Percentiles rank a stretch among this genome's conserved stretches.
phyloP scores from a whole-genome alignment of 1,140 invertebrate genomes.

The Zophobas morio region DNA sequence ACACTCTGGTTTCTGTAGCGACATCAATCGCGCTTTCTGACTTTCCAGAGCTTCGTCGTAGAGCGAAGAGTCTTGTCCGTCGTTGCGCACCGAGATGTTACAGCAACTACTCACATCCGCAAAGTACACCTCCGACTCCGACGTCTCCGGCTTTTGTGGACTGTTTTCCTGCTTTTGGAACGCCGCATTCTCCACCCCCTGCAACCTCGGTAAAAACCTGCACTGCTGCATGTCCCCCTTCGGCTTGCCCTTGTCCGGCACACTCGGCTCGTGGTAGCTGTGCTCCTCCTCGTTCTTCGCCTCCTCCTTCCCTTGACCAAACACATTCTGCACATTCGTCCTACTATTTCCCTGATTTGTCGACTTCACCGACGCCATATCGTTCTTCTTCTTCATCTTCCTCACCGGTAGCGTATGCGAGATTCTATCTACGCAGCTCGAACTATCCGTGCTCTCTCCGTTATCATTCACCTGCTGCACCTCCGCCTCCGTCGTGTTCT shows the following conservation, averaged over 20 bases:
- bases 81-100: slow-evolving; percentile 79
- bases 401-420: slow-evolving; percentile 70
- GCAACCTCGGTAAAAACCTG: slow-evolving; percentile 67
- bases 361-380: slow-evolving; percentile 68
- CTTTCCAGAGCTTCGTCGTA: slow-evolving; percentile 67
- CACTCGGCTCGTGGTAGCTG: slow-evolving; percentile 62
- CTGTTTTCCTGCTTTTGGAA: slow-evolving; percentile 75
- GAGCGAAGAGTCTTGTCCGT: slow-evolving; percentile 67
- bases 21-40: slow-evolving; percentile 62
- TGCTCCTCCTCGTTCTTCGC: slow-evolving; percentile 59
- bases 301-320: slow-evolving; percentile 60
- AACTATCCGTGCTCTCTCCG: slow-evolving; percentile 66
- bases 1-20: slow-evolving; percentile 56
- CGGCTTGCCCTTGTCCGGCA: slow-evolving; percentile 52
- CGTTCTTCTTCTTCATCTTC: slow-evolving; percentile 71
- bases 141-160: slow-evolving; percentile 72
- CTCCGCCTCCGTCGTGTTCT: slow-evolving; percentile 54
- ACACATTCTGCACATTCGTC: slow-evolving; percentile 69
- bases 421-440: slow-evolving; percentile 67
- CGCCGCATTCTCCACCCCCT: slow-evolving; percentile 77
- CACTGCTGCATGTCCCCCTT: slow-evolving; percentile 59
- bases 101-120: slow-evolving; percentile 90
- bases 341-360: slow-evolving; percentile 64
- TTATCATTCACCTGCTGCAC: slow-evolving; percentile 64
- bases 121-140: slow-evolving; percentile 86